Percentiles rank a stretch among this genome's conserved stretches.
Evolutionary conservation across 2,888 invertebrate genomes (phyloP).

Genomic region (Drosophila niveifrons): DNA sequence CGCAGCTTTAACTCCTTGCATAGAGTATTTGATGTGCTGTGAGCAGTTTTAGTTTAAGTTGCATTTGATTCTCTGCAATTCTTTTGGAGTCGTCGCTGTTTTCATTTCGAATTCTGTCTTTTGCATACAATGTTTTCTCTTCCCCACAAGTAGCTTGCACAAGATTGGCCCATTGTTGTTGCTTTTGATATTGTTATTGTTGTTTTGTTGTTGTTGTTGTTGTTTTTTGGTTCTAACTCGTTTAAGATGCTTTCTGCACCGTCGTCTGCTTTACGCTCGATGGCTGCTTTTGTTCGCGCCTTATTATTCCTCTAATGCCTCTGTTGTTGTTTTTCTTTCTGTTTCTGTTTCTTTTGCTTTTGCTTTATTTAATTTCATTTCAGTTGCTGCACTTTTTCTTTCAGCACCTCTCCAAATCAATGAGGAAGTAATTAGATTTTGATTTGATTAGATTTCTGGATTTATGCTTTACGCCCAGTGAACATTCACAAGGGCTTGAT

Average conservation of each 20-base stretch:
- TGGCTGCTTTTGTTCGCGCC: conserved; percentile 47
- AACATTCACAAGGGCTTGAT: conserved; percentile 4
- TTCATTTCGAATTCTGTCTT: conserved; percentile 24
- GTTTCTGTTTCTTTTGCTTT: not conserved
- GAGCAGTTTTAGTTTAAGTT: too few relatives aligned
- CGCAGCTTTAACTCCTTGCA: too few relatives aligned
- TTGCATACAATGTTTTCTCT: conserved; percentile 41
- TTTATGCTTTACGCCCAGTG: conserved; percentile 24
- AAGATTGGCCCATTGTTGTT: conserved; percentile 51
- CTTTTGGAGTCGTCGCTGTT: conserved; percentile 12
- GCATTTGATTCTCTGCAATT: not conserved
- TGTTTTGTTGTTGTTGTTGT: conserved; percentile 14
- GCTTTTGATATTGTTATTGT: conserved; percentile 21
- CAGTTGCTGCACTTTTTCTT: conserved; percentile 57
- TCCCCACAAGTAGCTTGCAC: conserved; percentile 25
- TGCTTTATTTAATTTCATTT: conserved; percentile 30
- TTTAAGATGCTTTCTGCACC: conserved; percentile 39
- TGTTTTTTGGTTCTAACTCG: conserved; percentile 43
- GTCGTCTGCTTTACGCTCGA: conserved; percentile 51
- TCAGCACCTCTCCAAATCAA: conserved; percentile 61
- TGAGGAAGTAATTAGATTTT: conserved; percentile 76
- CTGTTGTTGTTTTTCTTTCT: too few relatives aligned
- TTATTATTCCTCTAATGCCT: conserved; percentile 15
- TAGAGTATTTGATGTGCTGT: conserved; percentile 4
- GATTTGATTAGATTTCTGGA: conserved; percentile 37